A percentile compares a stretch with the other conserved stretches of the same genome.
These are phyloP conservation scores for Pandemis cinnamomeana DNA, from an alignment of 2,888 invertebrate species.

Conservation along the genomic window DNA sequence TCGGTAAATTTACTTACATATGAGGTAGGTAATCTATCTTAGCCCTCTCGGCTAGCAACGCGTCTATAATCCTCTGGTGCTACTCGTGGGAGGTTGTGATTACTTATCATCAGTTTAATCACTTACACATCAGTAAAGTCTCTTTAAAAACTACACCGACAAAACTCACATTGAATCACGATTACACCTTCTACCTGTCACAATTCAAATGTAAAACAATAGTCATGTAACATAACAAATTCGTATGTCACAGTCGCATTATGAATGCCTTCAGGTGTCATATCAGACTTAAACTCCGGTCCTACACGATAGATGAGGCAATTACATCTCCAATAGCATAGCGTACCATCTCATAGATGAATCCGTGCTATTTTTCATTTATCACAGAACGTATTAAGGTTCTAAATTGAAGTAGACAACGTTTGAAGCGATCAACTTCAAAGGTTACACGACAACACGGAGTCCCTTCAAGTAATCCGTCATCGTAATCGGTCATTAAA, in stretches of 20 bases:
- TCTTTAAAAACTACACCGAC: background rate
- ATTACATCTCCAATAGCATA: background rate
- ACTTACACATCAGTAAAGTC: too few relatives aligned
- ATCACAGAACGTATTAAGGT: slow-evolving; percentile 1
- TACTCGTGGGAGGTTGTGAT: too few relatives aligned
- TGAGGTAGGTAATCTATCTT: too few relatives aligned
- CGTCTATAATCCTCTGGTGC: too few relatives aligned
- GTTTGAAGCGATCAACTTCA: background rate
- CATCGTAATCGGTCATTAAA: slow-evolving; percentile 38
- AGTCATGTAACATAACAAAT: background rate
- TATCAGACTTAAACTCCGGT: slow-evolving; percentile 18
- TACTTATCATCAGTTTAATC: too few relatives aligned
- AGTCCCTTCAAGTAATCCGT: slow-evolving; percentile 36
- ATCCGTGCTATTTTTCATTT: background rate
- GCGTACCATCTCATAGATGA: slow-evolving; percentile 7
- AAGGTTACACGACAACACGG: slow-evolving; percentile 28
- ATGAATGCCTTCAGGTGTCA: slow-evolving; percentile 24
- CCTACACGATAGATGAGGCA: slow-evolving; percentile 16
- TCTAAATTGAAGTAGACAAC: slow-evolving; percentile 9
- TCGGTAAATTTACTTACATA: too few relatives aligned
- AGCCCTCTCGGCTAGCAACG: too few relatives aligned
- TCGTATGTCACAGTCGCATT: slow-evolving; percentile 18
- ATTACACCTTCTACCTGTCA: background rate
- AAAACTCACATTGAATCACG: background rate
- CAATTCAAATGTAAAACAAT: background rate